These are phyloP conservation scores for Chelon labrosus DNA, from an alignment of 2,797 vertebrate species.

Conservation along the genomic window DNA sequence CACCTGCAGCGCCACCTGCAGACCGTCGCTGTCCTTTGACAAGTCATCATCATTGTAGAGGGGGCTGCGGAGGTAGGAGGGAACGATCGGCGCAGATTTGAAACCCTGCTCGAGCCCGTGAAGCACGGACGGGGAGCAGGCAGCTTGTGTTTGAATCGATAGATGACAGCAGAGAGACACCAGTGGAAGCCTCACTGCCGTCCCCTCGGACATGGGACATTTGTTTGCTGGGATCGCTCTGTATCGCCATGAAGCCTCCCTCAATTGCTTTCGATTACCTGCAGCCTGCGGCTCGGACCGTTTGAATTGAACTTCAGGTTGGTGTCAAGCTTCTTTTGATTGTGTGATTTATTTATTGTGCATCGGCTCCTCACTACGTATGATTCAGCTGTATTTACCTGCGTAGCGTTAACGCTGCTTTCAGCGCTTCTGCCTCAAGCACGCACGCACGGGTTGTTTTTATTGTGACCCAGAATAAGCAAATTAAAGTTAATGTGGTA, in stretches of 20 bases:
- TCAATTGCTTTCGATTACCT: conserved; percentile 59
- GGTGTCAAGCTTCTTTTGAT: neutral
- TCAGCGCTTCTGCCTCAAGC: neutral
- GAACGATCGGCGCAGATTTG: conserved; percentile 21
- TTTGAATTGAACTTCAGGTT: conserved; percentile 68
- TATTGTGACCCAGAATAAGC: conserved; percentile 15
- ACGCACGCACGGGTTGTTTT: neutral
- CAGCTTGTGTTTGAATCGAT: conserved; percentile 11
- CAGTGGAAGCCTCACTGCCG: neutral
- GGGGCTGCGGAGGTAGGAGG: conserved; percentile 29
- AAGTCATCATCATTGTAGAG: neutral
- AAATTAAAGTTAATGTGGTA: conserved; percentile 29
- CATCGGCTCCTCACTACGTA: neutral
- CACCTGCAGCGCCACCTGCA: conserved; percentile 60
- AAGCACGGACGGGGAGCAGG: neutral
- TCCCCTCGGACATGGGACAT: conserved; percentile 41
- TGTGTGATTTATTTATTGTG: neutral
- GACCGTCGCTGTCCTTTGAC: neutral
- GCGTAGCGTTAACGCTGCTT: conserved; percentile 10
- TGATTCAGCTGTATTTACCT: neutral
- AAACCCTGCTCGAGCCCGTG: conserved; percentile 5
- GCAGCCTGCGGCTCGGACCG: conserved; percentile 51
- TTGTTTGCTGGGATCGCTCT: conserved; percentile 24
- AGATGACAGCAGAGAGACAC: conserved; percentile 2
- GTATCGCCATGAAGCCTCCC: conserved; percentile 57